A percentile compares a stretch with the other conserved stretches of the same genome.
These are phyloP conservation scores for Heterotilapia buettikoferi DNA, from an alignment of 2,113 vertebrate species.

Conservation along the genomic window DNA sequence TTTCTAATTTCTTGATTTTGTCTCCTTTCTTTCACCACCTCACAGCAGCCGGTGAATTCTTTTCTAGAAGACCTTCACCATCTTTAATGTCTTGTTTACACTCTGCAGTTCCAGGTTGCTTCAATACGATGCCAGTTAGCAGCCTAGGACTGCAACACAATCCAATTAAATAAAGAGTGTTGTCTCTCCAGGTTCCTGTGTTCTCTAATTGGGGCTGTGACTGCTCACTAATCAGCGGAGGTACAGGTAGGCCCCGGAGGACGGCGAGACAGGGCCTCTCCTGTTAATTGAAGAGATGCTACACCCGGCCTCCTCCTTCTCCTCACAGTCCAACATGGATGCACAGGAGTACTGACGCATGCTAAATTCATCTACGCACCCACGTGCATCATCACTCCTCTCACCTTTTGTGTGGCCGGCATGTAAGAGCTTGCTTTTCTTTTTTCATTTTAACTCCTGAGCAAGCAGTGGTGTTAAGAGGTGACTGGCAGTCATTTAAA, in stretches of 20 bases:
- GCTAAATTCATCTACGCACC: constrained; percentile 23
- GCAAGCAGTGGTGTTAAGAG: neutral
- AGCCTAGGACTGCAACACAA: constrained; percentile 62
- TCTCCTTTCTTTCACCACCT: neutral
- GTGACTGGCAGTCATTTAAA: neutral
- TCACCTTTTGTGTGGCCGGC: constrained; percentile 22
- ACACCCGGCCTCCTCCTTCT: constrained; percentile 39
- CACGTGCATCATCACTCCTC: constrained; percentile 5
- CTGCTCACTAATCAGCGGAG: constrained; percentile 69
- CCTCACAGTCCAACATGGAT: neutral
- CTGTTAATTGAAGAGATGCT: constrained; percentile 69
- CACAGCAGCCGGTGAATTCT: neutral
- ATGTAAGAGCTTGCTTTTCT: constrained; percentile 37
- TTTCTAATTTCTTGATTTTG: neutral
- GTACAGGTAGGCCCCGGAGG: constrained; percentile 69
- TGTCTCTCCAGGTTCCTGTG: constrained; percentile 67
- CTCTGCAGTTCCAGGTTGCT: constrained; percentile 32
- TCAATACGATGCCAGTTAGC: constrained; percentile 55
- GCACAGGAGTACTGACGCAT: constrained; percentile 6
- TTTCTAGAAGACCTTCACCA: constrained; percentile 10
- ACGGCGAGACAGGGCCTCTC: constrained; percentile 53
- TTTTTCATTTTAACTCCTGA: neutral
- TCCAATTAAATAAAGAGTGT: constrained; percentile 74
- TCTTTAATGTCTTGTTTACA: constrained; percentile 62
- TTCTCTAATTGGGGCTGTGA: constrained; percentile 76